These are phyloP conservation scores for Elymnias hypermnestra DNA, from an alignment of 1,140 invertebrate species.

Conservation along the genomic window DNA sequence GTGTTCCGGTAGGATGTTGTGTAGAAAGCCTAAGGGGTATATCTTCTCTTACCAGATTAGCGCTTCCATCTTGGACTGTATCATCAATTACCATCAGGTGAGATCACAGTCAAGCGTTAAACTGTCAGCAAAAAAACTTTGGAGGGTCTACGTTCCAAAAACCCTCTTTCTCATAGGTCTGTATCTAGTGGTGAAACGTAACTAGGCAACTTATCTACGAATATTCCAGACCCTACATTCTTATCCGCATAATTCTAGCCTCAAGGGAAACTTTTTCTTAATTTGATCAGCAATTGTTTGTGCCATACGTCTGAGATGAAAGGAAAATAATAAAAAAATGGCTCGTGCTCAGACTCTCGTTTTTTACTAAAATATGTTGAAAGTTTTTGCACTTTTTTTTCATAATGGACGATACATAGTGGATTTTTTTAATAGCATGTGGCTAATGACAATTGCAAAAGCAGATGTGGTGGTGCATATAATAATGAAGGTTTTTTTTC, in stretches of 20 bases:
- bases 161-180: neutral
- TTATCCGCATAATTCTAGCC: constrained; percentile 26
- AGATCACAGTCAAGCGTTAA: too few species aligned
- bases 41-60: too few species aligned
- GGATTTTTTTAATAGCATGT: constrained; percentile 55
- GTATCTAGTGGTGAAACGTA: neutral
- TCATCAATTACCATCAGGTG: too few species aligned
- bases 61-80: too few species aligned
- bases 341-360: constrained; percentile 67
- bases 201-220: too few species aligned
- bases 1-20: too few species aligned
- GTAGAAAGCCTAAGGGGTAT: too few species aligned
- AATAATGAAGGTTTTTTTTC: too few species aligned
- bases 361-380: constrained; percentile 49
- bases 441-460: constrained; percentile 40
- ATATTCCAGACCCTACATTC: neutral
- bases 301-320: constrained; percentile 35
- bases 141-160: too few species aligned
- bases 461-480: constrained; percentile 24
- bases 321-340: constrained; percentile 42
- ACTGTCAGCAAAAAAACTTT: too few species aligned
- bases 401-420: constrained; percentile 36
- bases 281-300: constrained; percentile 65
- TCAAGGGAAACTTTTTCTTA: constrained; percentile 53
- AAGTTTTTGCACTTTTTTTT: constrained; percentile 30